Percentiles rank a stretch among this genome's conserved stretches.
Evolutionary conservation across 2,797 vertebrate species (phyloP).

Genomic region (Carapus acus): DNA sequence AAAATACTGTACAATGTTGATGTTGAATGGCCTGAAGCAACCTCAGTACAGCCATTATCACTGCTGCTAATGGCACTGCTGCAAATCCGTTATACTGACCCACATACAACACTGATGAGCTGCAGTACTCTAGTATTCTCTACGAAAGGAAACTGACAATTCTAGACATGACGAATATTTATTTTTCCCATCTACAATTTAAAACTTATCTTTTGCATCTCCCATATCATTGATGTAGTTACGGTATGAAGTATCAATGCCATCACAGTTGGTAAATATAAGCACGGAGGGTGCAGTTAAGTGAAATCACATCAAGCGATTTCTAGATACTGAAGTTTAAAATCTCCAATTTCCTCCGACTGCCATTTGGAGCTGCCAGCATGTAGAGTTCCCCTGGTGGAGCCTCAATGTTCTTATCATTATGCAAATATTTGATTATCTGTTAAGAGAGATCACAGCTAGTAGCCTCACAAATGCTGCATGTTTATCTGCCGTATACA

Average conservation of each 20-base stretch:
- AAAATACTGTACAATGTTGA: no score
- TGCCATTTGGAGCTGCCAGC: conserved; percentile 37
- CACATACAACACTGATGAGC: not conserved
- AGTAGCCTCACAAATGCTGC: conserved; percentile 59
- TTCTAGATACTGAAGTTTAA: conserved; percentile 36
- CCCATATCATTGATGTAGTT: conserved; percentile 10
- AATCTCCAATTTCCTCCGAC: conserved; percentile 26
- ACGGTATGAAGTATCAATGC: conserved; percentile 5
- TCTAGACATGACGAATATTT: not conserved
- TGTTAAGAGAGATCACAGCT: conserved; percentile 63
- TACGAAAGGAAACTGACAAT: not conserved
- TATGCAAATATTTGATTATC: conserved; percentile 69
- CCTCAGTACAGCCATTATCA: no score
- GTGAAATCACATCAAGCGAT: conserved; percentile 33
- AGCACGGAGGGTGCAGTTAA: not conserved
- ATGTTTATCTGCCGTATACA: conserved; percentile 64
- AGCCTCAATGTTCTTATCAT: conserved; percentile 54
- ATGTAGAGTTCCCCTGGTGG: conserved; percentile 40
- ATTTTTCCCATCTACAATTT: no score
- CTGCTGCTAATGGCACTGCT: no score
- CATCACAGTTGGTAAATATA: conserved; percentile 12
- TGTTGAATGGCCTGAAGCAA: no score
- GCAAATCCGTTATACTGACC: not conserved
- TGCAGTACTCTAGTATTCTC: not conserved
- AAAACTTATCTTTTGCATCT: no score